A percentile compares a stretch with the other conserved stretches of the same genome.
These are phyloP conservation scores for Toxotes lorentzi DNA, from an alignment of 2,797 vertebrate genomes.

Conservation along the genomic window DNA sequence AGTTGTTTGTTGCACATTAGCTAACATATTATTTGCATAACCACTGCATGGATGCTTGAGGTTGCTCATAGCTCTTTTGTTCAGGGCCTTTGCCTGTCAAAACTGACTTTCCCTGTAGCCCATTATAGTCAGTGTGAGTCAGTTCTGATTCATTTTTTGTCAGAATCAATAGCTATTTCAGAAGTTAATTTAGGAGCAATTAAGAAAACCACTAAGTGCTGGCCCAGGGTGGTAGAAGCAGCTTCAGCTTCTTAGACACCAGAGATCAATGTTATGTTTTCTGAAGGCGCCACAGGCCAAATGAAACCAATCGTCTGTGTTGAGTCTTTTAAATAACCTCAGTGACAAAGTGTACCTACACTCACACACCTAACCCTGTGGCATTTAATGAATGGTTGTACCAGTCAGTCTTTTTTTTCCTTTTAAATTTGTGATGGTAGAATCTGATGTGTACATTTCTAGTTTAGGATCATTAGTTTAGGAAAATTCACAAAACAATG, in stretches of 20 bases:
- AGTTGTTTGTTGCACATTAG: constrained; percentile 2
- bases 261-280: neutral
- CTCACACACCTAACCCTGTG: neutral
- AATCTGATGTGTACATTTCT: neutral
- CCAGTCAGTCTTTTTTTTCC: neutral
- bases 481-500: neutral
- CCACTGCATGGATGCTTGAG: neutral
- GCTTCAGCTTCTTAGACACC: neutral
- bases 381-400: neutral
- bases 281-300: neutral
- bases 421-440: neutral
- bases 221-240: constrained; percentile 3
- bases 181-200: constrained; percentile 14
- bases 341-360: neutral
- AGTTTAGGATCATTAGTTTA: neutral
- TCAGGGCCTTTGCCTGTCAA: neutral
- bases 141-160: neutral
- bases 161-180: constrained; percentile 12
- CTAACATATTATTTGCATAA: neutral
- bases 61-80: neutral
- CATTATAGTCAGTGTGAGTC: neutral
- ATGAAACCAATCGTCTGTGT: constrained; percentile 7
- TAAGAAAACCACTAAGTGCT: neutral
- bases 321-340: constrained; percentile 3
- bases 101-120: neutral